phyloP scores from a whole-genome alignment of 2,113 vertebrate species.

The Benitochromis conjunctus region DNA sequence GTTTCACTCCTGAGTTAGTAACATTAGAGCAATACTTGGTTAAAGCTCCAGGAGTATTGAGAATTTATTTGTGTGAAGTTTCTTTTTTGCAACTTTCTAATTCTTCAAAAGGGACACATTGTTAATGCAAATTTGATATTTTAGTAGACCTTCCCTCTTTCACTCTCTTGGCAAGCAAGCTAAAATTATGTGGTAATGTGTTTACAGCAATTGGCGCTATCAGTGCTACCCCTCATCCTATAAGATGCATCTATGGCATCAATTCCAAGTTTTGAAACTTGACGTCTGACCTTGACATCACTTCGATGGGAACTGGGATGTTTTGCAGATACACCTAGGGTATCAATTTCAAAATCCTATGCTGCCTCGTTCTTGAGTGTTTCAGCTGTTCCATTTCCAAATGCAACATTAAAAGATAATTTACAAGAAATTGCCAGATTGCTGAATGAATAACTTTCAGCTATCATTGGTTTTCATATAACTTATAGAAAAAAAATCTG shows the following conservation, averaged over 20 bases:
- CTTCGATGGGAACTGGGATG: not conserved
- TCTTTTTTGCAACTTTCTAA: not conserved
- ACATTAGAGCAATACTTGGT: not conserved
- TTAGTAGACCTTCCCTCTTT: not conserved
- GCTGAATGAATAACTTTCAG: no score
- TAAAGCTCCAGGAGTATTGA: constrained; percentile 11
- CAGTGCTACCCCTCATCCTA: not conserved
- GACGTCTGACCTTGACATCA: not conserved
- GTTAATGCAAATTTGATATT: not conserved
- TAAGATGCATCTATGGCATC: not conserved
- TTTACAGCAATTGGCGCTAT: not conserved
- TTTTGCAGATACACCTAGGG: not conserved
- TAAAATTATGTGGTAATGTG: not conserved
- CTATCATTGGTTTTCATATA: not conserved
- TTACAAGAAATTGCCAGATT: not conserved
- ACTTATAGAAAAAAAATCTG: not conserved
- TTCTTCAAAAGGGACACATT: not conserved
- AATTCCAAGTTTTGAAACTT: not conserved
- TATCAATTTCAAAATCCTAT: not conserved
- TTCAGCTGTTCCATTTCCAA: not conserved
- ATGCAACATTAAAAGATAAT: not conserved
- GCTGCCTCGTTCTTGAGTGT: not conserved
- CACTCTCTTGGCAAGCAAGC: not conserved
- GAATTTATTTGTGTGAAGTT: constrained; percentile 19
- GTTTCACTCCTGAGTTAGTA: constrained; percentile 8